Evolutionary conservation across 1,140 invertebrate genomes (phyloP).

Genomic region (Euura lappo): DNA sequence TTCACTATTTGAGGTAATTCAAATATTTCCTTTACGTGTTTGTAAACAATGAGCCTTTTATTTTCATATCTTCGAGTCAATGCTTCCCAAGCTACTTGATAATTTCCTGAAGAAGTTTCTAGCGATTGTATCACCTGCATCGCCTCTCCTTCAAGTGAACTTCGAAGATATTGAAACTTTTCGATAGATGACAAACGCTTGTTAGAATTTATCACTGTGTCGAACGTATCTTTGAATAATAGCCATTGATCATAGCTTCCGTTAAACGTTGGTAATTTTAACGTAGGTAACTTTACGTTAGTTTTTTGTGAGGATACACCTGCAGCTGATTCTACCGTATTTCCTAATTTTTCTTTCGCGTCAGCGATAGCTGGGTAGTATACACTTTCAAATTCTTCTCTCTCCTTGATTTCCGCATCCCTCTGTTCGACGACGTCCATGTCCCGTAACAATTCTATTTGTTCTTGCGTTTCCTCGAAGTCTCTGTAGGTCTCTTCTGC

Average conservation of each 20-base stretch:
- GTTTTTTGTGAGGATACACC: too few relatives aligned
- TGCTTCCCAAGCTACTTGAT: constrained; percentile 27
- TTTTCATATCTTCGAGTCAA: constrained; percentile 34
- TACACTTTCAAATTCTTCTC: too few relatives aligned
- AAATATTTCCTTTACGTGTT: constrained; percentile 26
- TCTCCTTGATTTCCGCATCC: too few relatives aligned
- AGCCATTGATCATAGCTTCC: constrained; percentile 8
- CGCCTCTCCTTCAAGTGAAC: constrained; percentile 28
- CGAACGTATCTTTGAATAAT: constrained; percentile 9
- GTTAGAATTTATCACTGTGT: constrained; percentile 7
- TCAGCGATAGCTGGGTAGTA: too few relatives aligned
- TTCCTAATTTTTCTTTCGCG: too few relatives aligned
- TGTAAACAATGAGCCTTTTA: constrained; percentile 27
- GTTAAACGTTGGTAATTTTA: constrained; percentile 1
- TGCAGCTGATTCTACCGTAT: too few relatives aligned
- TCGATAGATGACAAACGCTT: constrained; percentile 5
- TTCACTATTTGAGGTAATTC: constrained; percentile 18
- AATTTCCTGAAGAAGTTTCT: constrained; percentile 29
- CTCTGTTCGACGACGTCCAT: too few relatives aligned
- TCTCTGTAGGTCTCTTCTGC: too few relatives aligned
- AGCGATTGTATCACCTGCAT: constrained; percentile 26
- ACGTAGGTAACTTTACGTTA: too few relatives aligned
- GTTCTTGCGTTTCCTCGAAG: too few relatives aligned
- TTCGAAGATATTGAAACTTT: constrained; percentile 29
- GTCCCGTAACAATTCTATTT: too few relatives aligned